phyloP scores from a whole-genome alignment of 1,140 invertebrate species.

The Wiebesia pumilae region DNA sequence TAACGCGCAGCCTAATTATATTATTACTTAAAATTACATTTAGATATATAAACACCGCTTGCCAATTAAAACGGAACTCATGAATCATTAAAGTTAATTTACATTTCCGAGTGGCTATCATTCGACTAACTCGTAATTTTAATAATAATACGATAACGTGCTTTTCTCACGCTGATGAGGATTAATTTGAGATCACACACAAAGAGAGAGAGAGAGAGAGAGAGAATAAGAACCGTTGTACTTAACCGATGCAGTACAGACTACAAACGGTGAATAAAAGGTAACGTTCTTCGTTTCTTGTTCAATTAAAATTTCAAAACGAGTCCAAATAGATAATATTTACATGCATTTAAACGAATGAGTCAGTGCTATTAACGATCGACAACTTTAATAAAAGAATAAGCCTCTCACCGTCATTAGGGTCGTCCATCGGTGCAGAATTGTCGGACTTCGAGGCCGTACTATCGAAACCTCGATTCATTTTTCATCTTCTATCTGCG shows the following conservation, averaged over 20 bases:
- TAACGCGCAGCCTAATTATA: background rate
- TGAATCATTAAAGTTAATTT: background rate
- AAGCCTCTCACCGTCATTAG: slow-evolving; percentile 66
- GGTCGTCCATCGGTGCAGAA: slow-evolving; percentile 67
- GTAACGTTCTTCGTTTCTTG: background rate
- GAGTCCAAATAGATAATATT: background rate
- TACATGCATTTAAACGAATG: background rate
- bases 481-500: slow-evolving; percentile 43
- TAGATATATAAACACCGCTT: background rate
- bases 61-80: slow-evolving; percentile 6
- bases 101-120: background rate
- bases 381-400: background rate
- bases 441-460: slow-evolving; percentile 71
- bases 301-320: background rate
- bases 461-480: slow-evolving; percentile 44
- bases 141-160: background rate
- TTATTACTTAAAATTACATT: background rate
- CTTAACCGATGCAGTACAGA: background rate
- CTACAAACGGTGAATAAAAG: background rate
- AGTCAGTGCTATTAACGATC: background rate
- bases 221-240: background rate
- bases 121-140: background rate
- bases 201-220: too few relatives aligned
- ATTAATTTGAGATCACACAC: background rate
- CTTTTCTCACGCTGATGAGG: background rate